A percentile compares a stretch with the other conserved stretches of the same genome.
These are phyloP conservation scores for Pinna nobilis DNA, from an alignment of 1,140 invertebrate genomes.

Conservation along the genomic window DNA sequence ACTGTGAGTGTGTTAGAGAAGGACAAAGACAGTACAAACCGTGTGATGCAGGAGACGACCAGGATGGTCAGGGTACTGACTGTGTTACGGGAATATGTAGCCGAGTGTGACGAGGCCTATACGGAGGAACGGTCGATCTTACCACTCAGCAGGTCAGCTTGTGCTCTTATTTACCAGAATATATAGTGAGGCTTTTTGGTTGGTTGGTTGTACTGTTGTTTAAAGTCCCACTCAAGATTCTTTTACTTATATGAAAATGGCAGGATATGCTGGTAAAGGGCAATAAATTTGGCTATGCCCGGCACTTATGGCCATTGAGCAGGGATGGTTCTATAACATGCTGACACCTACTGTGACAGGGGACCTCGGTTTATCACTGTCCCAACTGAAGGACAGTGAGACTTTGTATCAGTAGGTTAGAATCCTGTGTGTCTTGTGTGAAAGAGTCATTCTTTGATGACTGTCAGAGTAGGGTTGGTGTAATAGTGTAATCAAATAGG, in stretches of 20 bases:
- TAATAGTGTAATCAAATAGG: too few relatives aligned
- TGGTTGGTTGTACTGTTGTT: too few relatives aligned
- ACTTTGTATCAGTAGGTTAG: too few relatives aligned
- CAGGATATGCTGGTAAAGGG: background rate
- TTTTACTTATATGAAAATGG: background rate
- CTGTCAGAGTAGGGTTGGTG: too few relatives aligned
- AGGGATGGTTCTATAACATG: background rate
- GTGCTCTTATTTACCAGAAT: too few relatives aligned
- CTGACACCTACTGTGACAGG: too few relatives aligned
- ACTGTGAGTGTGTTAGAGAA: conserved; percentile 76
- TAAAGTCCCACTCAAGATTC: too few relatives aligned
- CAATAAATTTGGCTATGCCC: background rate
- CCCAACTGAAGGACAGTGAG: too few relatives aligned
- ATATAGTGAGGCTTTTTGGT: background rate
- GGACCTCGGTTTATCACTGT: too few relatives aligned
- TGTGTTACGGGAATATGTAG: conserved; percentile 96
- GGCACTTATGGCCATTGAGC: background rate
- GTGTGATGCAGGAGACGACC: conserved; percentile 84
- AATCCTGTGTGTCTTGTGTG: too few relatives aligned
- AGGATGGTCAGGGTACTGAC: conserved; percentile 95
- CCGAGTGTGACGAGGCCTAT: conserved; percentile 95
- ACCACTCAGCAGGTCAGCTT: conserved; percentile 84
- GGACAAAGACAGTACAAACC: conserved; percentile 76
- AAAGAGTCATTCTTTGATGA: too few relatives aligned
- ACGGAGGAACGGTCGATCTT: conserved; percentile 91